Base-by-base conservation (phyloP, 2,888 invertebrate species). In the Macropis europaea region DNA sequence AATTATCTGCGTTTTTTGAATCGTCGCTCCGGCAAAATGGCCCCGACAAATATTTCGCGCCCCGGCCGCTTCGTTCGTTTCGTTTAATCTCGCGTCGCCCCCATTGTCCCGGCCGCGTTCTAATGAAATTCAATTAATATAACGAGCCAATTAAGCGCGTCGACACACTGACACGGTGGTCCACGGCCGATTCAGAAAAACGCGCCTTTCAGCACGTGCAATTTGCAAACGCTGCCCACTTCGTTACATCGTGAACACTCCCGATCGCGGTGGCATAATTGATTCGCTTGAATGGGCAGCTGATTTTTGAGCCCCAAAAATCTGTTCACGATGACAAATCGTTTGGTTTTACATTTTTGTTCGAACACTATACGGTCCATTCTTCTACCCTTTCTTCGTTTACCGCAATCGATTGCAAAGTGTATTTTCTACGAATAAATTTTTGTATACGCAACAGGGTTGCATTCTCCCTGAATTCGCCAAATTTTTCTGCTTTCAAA, bases 61-160 rank as follows among this genome's bases (percentile, higher is more conserved):
- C n/a, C n/a, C n/a, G n/a, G n/a, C n/a, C n/a, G n/a, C n/a, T n/a
- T n/a, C 63, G 76, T 76, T 66, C 76, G 78, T 64, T 79, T 64
- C 76, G 73, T 79, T 84, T 77, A 82, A 79, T 79, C 67, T 64
- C 60, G 42, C 68, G 66, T 74, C 47, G 47, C 57, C 22, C 26
- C 68, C 43, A 75, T 82, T 81, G 81, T 79, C 68, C 30, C 52
- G 19, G 7, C 32, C 40, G 11, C 68, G 64, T 67, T n/a, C 78
- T 77, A 84, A 84, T 83, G 81, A 84, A 85, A 76, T 84, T 86
- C 84, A 86, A 86, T 86, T 86, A 85, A 82, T 86, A 81, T 86
- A 86, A 86, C 86, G 81, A 86, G 80, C 84, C 86, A 86, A 86
- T 86, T 86, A 86, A 83, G 77, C 77, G 72, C 73, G 57, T 64